Evolutionary conservation across 2,888 invertebrate species (phyloP), one percentile per base, ranked within the genome.

Genomic region (Mythimna pallens): DNA sequence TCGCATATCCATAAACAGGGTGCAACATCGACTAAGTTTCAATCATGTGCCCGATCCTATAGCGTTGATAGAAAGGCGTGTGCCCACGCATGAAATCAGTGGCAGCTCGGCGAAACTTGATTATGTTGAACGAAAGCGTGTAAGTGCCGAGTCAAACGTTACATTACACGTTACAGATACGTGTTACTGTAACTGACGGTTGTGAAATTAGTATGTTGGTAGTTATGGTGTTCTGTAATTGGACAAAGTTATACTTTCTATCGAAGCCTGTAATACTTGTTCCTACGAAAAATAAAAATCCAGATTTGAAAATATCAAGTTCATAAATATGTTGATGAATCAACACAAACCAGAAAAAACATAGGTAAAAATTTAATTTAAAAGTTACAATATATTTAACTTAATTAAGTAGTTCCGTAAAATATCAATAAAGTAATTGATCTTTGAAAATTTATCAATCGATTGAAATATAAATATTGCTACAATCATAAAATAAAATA

Each of bases 121-220:
- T 92, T 92, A 90, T 79, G 66, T 74, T 83, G 88, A 90, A 90
- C 82, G 92, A 93, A 92, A 92, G 93, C 93, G 91, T 93, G 92
- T 89, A 90, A 89, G 82, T 86, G 86, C 78, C 85, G 85, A 89
- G 90, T 88, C 90, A 86, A 86, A 83, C 82, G 83, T 83, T 87
- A 78, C 74, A 77, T 78, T 75, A 72, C 82, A 73, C 85, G 87
- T 80, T 81, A 80, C 73, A 84, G 82, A 84, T 85, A 82, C 85
- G 81, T 83, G 84, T 85, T 85, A 83, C 81, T 57, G 78, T 43
- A 61, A 80, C 82, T 82, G 87, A 79, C 81, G 76, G 75, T 83
- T 81, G 81, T 83, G 82, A 83, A 88, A 88, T 89, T 82, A 25
- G 57, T 43, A 14, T 65, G 70, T 74, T 50, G 66, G 70, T 69